A percentile compares a stretch with the other conserved stretches of the same genome.
Conservation (phyloP, 2,797 vertebrate species). For the Sebastes minor region DNA sequence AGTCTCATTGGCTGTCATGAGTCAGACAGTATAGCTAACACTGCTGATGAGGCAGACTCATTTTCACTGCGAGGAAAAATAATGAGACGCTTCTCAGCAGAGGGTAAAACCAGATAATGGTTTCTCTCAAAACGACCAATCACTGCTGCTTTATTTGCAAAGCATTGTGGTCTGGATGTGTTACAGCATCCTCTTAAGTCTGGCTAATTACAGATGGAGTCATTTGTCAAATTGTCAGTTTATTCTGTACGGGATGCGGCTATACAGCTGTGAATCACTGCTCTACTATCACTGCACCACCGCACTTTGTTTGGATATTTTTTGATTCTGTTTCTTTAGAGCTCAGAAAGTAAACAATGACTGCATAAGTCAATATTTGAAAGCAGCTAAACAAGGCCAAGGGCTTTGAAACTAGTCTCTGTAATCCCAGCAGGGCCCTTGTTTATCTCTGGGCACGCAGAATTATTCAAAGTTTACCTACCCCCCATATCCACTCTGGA, state of each 20-base stretch:
- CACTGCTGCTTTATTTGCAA: slow-evolving; percentile 12
- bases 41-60: slow-evolving; percentile 16
- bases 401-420: neutral
- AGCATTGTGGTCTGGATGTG: neutral
- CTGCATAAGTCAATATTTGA: neutral
- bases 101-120: slow-evolving; percentile 9
- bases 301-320: rapidly evolving
- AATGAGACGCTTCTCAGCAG: slow-evolving; percentile 15
- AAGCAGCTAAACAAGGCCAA: neutral
- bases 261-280: neutral
- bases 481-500: neutral
- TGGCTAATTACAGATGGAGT: neutral
- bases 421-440: neutral
- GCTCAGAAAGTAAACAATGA: neutral
- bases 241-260: neutral
- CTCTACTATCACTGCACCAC: neutral
- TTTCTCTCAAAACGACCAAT: slow-evolving; percentile 4
- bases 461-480: neutral
- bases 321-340: neutral
- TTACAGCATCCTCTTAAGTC: neutral
- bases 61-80: slow-evolving; percentile 17
- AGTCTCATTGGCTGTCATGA: slow-evolving; percentile 4
- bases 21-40: neutral
- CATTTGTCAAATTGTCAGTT: slow-evolving; percentile 34
- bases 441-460: neutral